Evolutionary conservation across 2,797 vertebrate genomes (phyloP).

Genomic region (Chelidonichthys spinosus): DNA sequence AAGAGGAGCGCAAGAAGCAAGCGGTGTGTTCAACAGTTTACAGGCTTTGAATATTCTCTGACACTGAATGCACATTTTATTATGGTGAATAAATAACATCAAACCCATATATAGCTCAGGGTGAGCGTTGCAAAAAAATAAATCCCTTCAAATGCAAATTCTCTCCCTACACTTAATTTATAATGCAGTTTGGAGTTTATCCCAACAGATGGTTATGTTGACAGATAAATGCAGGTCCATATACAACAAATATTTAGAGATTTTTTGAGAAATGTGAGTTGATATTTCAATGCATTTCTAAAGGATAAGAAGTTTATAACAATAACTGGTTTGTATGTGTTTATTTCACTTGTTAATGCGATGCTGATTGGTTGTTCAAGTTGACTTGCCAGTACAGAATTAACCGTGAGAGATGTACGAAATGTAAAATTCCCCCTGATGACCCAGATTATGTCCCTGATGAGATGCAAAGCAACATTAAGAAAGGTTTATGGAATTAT

Average conservation of each 20-base stretch:
- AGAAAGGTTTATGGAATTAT: neutral
- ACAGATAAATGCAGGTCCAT: neutral
- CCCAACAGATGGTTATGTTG: neutral
- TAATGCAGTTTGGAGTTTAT: neutral
- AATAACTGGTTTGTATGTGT: neutral
- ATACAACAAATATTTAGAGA: neutral
- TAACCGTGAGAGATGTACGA: neutral
- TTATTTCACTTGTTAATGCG: neutral
- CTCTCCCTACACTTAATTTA: neutral
- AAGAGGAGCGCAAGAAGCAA: slow-evolving; percentile 98
- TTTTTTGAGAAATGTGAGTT: neutral
- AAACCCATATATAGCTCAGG: neutral
- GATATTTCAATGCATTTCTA: neutral
- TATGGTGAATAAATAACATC: neutral
- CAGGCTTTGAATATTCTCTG: neutral
- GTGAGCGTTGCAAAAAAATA: neutral
- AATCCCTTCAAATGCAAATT: slow-evolving; percentile 5
- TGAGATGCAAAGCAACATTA: neutral
- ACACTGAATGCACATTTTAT: neutral
- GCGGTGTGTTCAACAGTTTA: slow-evolving; percentile 83
- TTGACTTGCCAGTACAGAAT: neutral
- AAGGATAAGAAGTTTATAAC: neutral
- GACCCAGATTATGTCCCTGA: neutral
- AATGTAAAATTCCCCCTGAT: neutral
- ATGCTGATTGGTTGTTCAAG: neutral